These are phyloP conservation scores for Thalassoma bifasciatum DNA, from an alignment of 2,113 vertebrate genomes.

Conservation along the genomic window DNA sequence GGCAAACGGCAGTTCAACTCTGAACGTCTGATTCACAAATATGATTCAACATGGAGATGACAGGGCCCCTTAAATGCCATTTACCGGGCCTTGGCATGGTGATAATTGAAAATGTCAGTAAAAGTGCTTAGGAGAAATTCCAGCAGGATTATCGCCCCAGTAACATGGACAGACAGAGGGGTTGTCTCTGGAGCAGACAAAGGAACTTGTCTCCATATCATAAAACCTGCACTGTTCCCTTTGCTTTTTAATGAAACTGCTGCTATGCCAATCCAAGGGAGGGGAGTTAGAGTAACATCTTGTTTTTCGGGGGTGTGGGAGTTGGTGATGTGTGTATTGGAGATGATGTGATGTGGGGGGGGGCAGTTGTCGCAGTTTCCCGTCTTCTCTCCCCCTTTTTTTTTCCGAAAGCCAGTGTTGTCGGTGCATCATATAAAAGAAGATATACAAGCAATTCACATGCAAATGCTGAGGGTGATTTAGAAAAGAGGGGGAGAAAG, in stretches of 20 bases:
- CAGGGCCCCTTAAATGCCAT: slow-evolving; percentile 77
- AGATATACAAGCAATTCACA: slow-evolving; percentile 90
- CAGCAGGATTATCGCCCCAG: slow-evolving; percentile 82
- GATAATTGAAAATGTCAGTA: slow-evolving; percentile 84
- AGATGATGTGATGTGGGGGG: slow-evolving; percentile 28
- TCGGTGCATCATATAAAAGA: slow-evolving; percentile 89
- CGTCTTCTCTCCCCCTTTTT: slow-evolving; percentile 62
- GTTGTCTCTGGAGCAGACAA: slow-evolving; percentile 79
- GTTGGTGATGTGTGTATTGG: slow-evolving; percentile 35
- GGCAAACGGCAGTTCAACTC: slow-evolving; percentile 63
- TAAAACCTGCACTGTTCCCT: slow-evolving; percentile 79
- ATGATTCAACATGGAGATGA: slow-evolving; percentile 79
- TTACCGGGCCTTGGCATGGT: slow-evolving; percentile 77
- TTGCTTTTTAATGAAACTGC: slow-evolving; percentile 75
- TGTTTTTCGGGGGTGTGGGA: slow-evolving; percentile 56
- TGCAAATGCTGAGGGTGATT: slow-evolving; percentile 86
- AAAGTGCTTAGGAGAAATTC: slow-evolving; percentile 83
- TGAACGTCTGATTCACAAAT: slow-evolving; percentile 71
- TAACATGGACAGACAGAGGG: slow-evolving; percentile 81
- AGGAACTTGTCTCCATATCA: slow-evolving; percentile 83
- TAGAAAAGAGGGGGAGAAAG: slow-evolving; percentile 81
- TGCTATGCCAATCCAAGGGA: slow-evolving; percentile 66
- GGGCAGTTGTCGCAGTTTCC: slow-evolving; percentile 51
- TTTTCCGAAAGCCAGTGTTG: slow-evolving; percentile 83
- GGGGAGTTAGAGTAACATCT: slow-evolving; percentile 80